Percentiles rank a stretch among this genome's conserved stretches.
phyloP scores from a whole-genome alignment of 2,888 invertebrate species.

The Eueremaeus valkanovi region DNA sequence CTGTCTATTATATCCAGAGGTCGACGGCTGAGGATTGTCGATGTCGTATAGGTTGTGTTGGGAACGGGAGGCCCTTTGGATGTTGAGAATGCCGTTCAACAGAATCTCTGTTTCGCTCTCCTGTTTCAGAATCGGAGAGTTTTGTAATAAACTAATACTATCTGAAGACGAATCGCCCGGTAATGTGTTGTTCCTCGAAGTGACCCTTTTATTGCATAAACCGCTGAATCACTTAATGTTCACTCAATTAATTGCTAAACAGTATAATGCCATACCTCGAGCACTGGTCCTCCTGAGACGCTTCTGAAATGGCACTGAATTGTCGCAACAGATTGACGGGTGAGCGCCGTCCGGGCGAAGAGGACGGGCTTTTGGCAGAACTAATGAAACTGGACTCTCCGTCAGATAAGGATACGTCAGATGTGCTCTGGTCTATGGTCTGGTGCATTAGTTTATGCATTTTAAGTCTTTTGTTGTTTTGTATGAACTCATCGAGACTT shows the following conservation, averaged over 20 bases:
- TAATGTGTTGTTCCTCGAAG: constrained; percentile 13
- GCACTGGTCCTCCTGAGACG: constrained; percentile 20
- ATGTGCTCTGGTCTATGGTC: constrained; percentile 12
- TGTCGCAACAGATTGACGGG: constrained; percentile 5
- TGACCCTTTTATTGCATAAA: too few species aligned
- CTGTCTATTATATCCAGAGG: constrained; percentile 12
- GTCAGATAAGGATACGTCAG: constrained; percentile 25
- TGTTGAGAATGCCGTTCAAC: constrained; percentile 23
- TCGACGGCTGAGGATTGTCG: constrained; percentile 9
- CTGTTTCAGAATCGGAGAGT: constrained; percentile 34
- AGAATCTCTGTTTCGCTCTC: constrained; percentile 35
- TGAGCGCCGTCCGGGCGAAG: constrained; percentile 5
- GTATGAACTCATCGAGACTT: constrained; percentile 68
- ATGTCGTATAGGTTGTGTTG: background rate
- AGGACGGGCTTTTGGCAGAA: constrained; percentile 10
- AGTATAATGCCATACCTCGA: background rate
- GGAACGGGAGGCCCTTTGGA: constrained; percentile 20
- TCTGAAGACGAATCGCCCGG: constrained; percentile 34
- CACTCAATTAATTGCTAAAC: background rate
- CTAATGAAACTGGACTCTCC: constrained; percentile 31
- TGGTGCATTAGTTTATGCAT: constrained; percentile 45
- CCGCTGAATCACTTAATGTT: background rate
- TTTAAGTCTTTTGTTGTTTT: constrained; percentile 62
- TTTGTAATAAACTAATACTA: background rate
- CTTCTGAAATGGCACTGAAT: constrained; percentile 23